Evolutionary conservation across 2,888 invertebrate genomes (phyloP).

Genomic region (Chrysolina oricalcia): DNA sequence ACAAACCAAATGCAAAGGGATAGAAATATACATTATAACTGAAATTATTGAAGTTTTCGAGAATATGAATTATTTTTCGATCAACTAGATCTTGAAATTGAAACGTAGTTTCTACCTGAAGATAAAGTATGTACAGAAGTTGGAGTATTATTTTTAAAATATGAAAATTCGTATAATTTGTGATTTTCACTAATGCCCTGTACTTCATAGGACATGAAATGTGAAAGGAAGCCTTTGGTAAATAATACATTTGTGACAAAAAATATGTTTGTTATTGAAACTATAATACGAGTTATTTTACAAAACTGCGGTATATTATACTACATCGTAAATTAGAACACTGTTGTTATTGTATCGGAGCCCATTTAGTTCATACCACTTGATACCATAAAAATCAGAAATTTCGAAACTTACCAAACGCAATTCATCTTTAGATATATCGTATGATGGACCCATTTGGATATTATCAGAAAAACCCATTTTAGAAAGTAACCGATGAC

Average conservation of each 20-base stretch:
- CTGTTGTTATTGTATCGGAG: background rate
- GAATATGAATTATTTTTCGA: background rate
- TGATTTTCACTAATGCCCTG: slow-evolving; percentile 10
- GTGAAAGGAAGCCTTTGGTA: background rate
- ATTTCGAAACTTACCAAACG: background rate
- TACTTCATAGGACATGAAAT: slow-evolving; percentile 4
- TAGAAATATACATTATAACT: too few species aligned
- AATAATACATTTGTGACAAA: background rate
- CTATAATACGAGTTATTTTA: background rate
- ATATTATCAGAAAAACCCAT: background rate
- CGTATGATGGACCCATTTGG: background rate
- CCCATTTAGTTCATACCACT: background rate
- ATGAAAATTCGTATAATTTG: slow-evolving; percentile 16
- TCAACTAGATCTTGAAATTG: slow-evolving; percentile 14
- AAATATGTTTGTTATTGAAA: background rate
- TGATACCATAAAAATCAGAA: slow-evolving; percentile 3
- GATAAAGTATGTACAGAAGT: slow-evolving; percentile 16
- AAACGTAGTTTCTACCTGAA: slow-evolving; percentile 8
- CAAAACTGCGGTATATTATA: slow-evolving; percentile 13
- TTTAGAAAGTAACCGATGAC: slow-evolving; percentile 1
- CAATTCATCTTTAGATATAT: background rate
- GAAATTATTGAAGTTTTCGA: too few species aligned
- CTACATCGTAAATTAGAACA: slow-evolving; percentile 13
- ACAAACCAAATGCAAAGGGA: too few species aligned
- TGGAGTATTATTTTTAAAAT: slow-evolving; percentile 14